Conservation (phyloP, 1,140 invertebrate genomes). For the Marisa cornuarietis region DNA sequence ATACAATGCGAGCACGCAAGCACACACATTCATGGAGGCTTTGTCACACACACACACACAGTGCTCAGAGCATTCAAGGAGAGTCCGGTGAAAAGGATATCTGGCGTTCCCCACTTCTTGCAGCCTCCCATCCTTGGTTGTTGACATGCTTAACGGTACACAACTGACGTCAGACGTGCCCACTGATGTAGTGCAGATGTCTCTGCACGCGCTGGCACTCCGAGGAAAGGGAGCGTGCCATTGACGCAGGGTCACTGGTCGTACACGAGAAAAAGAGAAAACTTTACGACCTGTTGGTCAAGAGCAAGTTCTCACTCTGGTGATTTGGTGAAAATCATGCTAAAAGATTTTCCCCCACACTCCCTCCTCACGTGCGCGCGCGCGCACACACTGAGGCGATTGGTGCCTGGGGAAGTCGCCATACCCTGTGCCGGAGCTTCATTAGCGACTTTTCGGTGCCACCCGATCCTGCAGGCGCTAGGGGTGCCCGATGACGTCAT, state of each 20-base stretch:
- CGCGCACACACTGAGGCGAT: background rate
- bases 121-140: background rate
- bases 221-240: no score
- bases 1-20: background rate
- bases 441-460: background rate
- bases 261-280: no score
- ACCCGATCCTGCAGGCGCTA: background rate
- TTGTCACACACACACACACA: conserved; percentile 12
- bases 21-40: background rate
- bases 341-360: background rate
- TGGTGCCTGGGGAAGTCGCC: no score
- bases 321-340: background rate
- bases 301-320: no score
- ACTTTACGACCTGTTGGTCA: no score
- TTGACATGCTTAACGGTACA: no score
- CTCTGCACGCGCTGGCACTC: no score
- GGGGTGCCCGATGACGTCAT: background rate
- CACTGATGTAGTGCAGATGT: no score
- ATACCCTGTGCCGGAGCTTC: no score
- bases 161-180: no score
- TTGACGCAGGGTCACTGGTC: no score
- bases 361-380: background rate
- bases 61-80: background rate
- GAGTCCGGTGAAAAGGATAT: no score
- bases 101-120: background rate